A percentile compares a stretch with the other conserved stretches of the same genome.
These are phyloP conservation scores for Congeria kusceri DNA, from an alignment of 2,888 invertebrate species.

Conservation along the genomic window DNA sequence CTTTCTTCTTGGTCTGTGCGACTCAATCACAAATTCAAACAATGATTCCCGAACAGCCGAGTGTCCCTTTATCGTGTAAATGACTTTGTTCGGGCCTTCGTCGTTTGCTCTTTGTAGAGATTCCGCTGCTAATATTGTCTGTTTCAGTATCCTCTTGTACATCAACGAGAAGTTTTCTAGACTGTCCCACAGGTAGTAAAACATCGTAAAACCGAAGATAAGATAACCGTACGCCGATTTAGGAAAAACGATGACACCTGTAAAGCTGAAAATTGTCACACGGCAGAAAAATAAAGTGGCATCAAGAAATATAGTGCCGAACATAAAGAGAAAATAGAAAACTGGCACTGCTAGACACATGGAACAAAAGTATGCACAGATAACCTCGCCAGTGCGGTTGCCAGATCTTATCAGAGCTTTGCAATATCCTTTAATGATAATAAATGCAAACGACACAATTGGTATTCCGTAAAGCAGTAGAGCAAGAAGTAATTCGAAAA, in stretches of 20 bases:
- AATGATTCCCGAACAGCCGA: slow-evolving; percentile 30
- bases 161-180: slow-evolving; percentile 28
- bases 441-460: slow-evolving; percentile 33
- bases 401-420: neutral
- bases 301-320: slow-evolving; percentile 60
- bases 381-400: no score
- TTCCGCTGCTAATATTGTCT: slow-evolving; percentile 17
- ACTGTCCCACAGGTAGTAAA: slow-evolving; percentile 56
- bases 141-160: slow-evolving; percentile 43
- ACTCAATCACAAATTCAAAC: slow-evolving; percentile 55
- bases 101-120: slow-evolving; percentile 19
- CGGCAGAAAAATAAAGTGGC: slow-evolving; percentile 51
- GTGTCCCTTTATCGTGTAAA: slow-evolving; percentile 2
- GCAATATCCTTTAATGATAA: slow-evolving; percentile 37
- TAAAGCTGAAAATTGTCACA: slow-evolving; percentile 58
- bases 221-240: slow-evolving; percentile 59
- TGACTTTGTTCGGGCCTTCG: neutral
- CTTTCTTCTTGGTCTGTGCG: slow-evolving; percentile 52
- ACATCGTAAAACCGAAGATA: slow-evolving; percentile 53
- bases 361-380: neutral
- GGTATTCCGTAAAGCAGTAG: slow-evolving; percentile 54
- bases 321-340: slow-evolving; percentile 53
- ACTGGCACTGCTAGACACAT: slow-evolving; percentile 21
- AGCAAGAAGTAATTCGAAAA: slow-evolving; percentile 40
- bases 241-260: slow-evolving; percentile 61